Percentiles rank a stretch among this genome's conserved stretches.
These are phyloP conservation scores for Halcyon malimbica DNA, from an alignment of 2,113 vertebrate genomes.

Conservation along the genomic window DNA sequence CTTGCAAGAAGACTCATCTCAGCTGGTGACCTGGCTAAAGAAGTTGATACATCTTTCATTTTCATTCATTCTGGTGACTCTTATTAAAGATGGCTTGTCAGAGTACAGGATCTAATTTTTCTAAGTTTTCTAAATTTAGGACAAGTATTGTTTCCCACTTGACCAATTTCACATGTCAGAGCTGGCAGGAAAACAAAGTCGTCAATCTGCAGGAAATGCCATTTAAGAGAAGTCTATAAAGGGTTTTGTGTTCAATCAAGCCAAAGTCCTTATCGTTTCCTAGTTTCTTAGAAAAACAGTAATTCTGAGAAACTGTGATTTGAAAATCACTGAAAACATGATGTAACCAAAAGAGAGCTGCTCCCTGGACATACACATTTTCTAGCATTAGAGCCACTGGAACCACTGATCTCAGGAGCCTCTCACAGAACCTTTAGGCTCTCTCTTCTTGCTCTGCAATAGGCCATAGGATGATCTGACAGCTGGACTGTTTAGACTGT, in stretches of 20 bases:
- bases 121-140: not conserved
- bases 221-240: not conserved
- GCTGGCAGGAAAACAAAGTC: not conserved
- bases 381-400: not conserved
- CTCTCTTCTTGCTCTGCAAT: not conserved
- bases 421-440: not conserved
- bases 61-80: not conserved
- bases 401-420: not conserved
- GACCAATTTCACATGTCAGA: not conserved
- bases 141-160: not conserved
- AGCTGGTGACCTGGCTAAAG: not conserved
- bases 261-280: not conserved
- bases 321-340: not conserved
- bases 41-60: not conserved
- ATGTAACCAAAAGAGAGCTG: not conserved
- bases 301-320: not conserved
- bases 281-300: not conserved
- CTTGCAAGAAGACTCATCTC: not conserved
- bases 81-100: not conserved
- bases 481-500: not conserved
- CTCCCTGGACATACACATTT: not conserved
- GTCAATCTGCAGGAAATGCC: not conserved
- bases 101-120: not conserved
- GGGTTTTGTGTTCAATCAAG: not conserved
- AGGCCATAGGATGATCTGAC: not conserved